Base-by-base conservation (phyloP, 2,888 invertebrate genomes). In the Amblyjoppa proteus region DNA sequence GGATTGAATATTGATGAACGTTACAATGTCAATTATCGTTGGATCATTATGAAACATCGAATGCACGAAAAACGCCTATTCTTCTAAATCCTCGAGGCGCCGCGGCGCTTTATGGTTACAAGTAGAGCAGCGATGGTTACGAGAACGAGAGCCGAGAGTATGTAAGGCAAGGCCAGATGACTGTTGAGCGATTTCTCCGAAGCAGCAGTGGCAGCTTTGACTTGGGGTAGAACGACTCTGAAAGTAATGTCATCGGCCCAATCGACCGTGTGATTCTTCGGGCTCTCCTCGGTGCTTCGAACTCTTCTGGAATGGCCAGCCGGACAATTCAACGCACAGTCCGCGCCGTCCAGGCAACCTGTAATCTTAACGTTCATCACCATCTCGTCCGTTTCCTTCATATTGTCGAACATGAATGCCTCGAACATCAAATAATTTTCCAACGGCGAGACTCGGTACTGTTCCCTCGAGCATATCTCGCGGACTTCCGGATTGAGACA, bases 371-470 rank as follows among this genome's bases (percentile, higher is more conserved):
- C 95, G 64, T 95, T 95, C 86, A 96, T 92, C 1, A 95, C 91
- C 92, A 96, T 94, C 88, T 95, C 95, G 80, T 96, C 96, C 1
- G 95, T 95, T 87, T 95, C 95, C 28, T 93, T 94, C 94, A 96
- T 95, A 16, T 95, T 95, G 84, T 96, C 95, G 89, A 96, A 96
- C 94, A 96, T 95, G 61, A 96, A 95, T 0, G 96, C 95, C 73
- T 95, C 94, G 86, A 95, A 95, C 64, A 93, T 92, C 38, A 92
- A 83, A 66, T 92, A 91, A 79, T 81, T 91, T 68, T 90, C 90
- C 84, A 90, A 91, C 84, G 89, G 88, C 38, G 90, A 90, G 34
- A 86, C 90, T 75, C 84, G 92, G 90, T 90, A 95, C 89, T 86
- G 92, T 77, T 92, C 91, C 7, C 90, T 85, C 0, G 90, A 88